Evolutionary conservation across 2,113 vertebrate species (phyloP).

Genomic region (Melanerpes aurifrons): DNA sequence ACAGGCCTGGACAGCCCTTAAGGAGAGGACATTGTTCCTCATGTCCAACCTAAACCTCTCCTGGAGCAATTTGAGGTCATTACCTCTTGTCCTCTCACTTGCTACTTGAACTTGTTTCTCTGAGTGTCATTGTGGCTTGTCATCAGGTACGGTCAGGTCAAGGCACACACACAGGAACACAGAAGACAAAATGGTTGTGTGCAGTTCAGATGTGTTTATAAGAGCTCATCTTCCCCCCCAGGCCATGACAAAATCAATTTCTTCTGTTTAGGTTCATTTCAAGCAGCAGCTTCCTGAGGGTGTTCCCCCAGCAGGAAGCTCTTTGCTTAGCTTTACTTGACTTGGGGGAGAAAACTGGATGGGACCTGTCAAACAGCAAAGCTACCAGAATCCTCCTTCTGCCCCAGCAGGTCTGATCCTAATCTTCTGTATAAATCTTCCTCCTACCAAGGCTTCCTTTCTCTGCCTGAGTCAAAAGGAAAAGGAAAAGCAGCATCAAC

Average conservation of each 20-base stretch:
- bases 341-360: background rate
- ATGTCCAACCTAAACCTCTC: no score
- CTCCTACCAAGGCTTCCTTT: background rate
- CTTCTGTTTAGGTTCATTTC: background rate
- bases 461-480: background rate
- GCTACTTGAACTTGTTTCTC: no score
- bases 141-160: background rate
- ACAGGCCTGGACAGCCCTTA: no score
- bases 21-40: no score
- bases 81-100: no score
- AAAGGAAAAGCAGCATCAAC: background rate
- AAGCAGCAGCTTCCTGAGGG: background rate
- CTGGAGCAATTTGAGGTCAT: no score
- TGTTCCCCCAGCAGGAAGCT: slow-evolving; percentile 25
- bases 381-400: background rate
- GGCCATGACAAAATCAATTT: background rate
- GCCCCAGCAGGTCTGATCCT: background rate
- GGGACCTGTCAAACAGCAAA: background rate
- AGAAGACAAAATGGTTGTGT: background rate
- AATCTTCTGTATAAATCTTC: slow-evolving; percentile 4
- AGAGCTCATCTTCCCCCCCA: background rate
- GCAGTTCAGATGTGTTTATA: background rate
- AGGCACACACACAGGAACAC: background rate
- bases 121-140: background rate
- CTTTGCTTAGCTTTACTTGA: background rate